A percentile compares a stretch with the other conserved stretches of the same genome.
Evolutionary conservation across 2,888 invertebrate species (phyloP).

Genomic region (Cephus runcator): DNA sequence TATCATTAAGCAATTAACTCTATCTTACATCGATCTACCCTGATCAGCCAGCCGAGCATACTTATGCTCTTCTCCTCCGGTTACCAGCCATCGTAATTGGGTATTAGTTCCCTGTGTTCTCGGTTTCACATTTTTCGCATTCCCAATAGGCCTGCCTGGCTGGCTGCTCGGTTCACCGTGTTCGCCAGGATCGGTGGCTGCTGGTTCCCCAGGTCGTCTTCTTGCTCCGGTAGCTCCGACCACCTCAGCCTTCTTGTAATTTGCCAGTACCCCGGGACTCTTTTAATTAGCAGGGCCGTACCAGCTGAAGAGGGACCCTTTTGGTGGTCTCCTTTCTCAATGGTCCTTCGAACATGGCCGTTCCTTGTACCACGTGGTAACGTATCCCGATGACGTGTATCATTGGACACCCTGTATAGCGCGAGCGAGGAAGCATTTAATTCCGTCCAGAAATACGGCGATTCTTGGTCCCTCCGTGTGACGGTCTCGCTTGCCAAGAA

Average conservation of each 20-base stretch:
- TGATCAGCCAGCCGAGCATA: constrained; percentile 21
- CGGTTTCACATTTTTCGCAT: constrained; percentile 14
- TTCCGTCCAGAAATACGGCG: constrained; percentile 11
- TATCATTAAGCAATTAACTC: constrained; percentile 25
- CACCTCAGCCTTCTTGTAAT: background rate
- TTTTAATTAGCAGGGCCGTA: background rate
- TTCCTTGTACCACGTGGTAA: background rate
- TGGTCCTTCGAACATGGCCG: background rate
- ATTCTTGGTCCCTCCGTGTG: background rate
- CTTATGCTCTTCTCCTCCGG: constrained; percentile 13
- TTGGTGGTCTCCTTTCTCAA: background rate
- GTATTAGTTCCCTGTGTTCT: constrained; percentile 17
- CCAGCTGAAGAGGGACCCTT: background rate
- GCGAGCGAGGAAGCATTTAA: constrained; percentile 13
- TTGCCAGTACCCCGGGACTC: background rate
- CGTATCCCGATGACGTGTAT: background rate
- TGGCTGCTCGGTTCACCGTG: background rate
- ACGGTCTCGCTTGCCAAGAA: constrained; percentile 4
- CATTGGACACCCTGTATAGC: background rate
- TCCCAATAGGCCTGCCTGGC: constrained; percentile 9
- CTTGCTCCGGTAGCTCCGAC: background rate
- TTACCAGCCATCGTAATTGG: constrained; percentile 19
- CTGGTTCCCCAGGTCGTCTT: background rate
- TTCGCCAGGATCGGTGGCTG: background rate
- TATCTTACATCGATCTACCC: constrained; percentile 23